These are phyloP conservation scores for Gibbula magus DNA, from an alignment of 2,888 invertebrate genomes.

Conservation along the genomic window DNA sequence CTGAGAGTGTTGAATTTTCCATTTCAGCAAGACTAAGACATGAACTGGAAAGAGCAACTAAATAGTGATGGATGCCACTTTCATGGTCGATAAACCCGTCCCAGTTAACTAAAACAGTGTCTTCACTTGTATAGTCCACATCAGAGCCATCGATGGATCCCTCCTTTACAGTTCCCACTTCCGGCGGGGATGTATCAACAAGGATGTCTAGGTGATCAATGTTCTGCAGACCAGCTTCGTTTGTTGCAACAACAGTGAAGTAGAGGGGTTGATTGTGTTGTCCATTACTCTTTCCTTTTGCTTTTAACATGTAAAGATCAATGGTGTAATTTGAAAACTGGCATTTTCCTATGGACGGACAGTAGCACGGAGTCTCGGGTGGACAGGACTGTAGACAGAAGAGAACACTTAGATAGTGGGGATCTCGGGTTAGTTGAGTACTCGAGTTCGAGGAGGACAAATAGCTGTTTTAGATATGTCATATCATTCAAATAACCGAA, in stretches of 20 bases:
- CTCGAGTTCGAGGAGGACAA: too few species aligned
- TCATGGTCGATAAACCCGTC: conserved; percentile 42
- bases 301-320: conserved; percentile 27
- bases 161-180: conserved; percentile 38
- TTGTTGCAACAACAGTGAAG: conserved; percentile 40
- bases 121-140: conserved; percentile 34
- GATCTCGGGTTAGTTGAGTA: too few species aligned
- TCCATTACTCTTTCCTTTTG: conserved; percentile 27
- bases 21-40: conserved; percentile 30
- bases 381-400: not conserved
- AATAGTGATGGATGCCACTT: conserved; percentile 36
- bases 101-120: conserved; percentile 26
- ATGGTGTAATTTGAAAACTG: conserved; percentile 28
- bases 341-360: conserved; percentile 30
- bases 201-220: conserved; percentile 34
- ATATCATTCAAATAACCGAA: too few species aligned
- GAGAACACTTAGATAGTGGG: too few species aligned
- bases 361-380: conserved; percentile 25
- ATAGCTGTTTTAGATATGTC: too few species aligned
- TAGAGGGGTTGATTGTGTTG: conserved; percentile 39
- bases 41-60: conserved; percentile 14
- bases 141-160: conserved; percentile 33
- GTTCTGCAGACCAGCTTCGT: conserved; percentile 38
- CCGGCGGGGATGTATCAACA: conserved; percentile 40
- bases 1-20: not conserved